Conservation (phyloP, 35 echinoderm and acorn worm species). For the Anneissia japonica region DNA sequence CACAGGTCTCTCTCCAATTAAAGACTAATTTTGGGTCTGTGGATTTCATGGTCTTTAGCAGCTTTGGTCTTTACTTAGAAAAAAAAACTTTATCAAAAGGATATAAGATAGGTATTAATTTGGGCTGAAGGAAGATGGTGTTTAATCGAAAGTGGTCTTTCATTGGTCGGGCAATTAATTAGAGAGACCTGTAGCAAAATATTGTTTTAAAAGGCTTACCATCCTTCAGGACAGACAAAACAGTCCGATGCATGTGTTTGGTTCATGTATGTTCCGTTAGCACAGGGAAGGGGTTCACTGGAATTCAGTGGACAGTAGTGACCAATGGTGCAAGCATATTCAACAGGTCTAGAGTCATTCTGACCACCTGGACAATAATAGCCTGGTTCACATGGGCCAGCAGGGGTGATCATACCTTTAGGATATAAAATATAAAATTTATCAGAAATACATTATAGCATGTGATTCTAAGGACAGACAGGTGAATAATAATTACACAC, state of each 20-base stretch:
- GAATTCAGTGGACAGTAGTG: constrained; percentile 87
- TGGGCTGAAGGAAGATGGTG: too few relatives aligned
- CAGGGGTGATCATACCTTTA: constrained; percentile 55
- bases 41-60: too few relatives aligned
- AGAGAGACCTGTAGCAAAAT: background rate
- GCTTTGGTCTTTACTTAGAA: too few relatives aligned
- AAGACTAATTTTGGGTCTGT: too few relatives aligned
- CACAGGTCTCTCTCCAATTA: too few relatives aligned
- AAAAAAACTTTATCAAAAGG: too few relatives aligned
- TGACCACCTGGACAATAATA: constrained; percentile 89
- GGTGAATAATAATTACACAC: too few relatives aligned
- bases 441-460: too few relatives aligned
- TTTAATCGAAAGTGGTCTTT: too few relatives aligned
- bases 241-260: constrained; percentile 84
- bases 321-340: constrained; percentile 71
- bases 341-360: constrained; percentile 74
- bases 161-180: background rate
- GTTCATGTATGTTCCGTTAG: constrained; percentile 94
- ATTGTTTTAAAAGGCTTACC: constrained; percentile 24
- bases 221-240: constrained; percentile 70
- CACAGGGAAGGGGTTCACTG: constrained; percentile 77
- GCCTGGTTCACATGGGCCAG: constrained; percentile 56
- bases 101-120: too few relatives aligned
- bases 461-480: too few relatives aligned
- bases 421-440: background rate